Conservation (phyloP, 1,140 invertebrate species). For the Streblospio benedicti region DNA sequence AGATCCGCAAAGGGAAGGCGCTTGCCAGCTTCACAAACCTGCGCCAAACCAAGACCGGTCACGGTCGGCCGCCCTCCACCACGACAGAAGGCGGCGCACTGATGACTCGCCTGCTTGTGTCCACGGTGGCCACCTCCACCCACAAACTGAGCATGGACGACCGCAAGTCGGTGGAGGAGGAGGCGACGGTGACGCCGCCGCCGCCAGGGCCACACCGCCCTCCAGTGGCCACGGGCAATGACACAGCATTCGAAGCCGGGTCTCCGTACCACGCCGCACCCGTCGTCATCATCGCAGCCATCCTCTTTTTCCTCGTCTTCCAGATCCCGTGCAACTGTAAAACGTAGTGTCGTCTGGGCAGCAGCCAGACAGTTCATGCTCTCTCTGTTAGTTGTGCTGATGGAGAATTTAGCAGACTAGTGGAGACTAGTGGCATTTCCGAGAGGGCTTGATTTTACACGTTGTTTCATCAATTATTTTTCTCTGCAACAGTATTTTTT, state of each 20-base stretch:
- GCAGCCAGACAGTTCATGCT: no score
- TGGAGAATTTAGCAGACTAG: no score
- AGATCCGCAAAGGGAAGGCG: background rate
- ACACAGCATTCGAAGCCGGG: no score
- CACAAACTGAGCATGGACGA: background rate
- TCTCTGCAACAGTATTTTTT: no score
- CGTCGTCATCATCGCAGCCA: background rate
- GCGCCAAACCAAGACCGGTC: background rate
- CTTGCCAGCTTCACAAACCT: background rate
- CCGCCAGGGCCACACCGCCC: background rate
- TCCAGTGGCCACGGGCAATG: background rate
- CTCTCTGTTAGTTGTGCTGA: no score
- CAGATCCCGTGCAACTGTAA: constrained; percentile 9
- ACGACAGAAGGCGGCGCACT: no score
- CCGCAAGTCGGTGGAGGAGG: background rate
- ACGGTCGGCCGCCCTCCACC: background rate
- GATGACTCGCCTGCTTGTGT: no score
- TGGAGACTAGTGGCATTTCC: no score
- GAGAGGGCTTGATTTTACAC: no score
- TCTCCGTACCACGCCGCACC: background rate
- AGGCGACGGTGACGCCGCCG: background rate
- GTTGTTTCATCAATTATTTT: no score
- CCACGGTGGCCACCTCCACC: no score
- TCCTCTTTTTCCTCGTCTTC: background rate
- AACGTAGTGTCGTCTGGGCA: no score